A percentile compares a stretch with the other conserved stretches of the same genome.
Conservation (phyloP, 2,888 invertebrate species). For the Machimus atricapillus region DNA sequence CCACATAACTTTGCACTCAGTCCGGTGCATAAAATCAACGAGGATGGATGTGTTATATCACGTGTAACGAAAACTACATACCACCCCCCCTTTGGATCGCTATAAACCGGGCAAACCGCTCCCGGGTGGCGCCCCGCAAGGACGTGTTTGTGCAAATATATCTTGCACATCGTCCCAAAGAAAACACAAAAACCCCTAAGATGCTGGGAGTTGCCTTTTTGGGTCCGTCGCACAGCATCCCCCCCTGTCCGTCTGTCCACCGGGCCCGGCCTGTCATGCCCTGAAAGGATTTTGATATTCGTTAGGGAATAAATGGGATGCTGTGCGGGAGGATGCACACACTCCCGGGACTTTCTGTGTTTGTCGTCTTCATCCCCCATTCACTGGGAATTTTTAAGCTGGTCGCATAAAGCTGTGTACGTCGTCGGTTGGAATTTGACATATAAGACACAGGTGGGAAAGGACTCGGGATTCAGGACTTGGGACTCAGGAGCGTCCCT, state of each 20-base stretch:
- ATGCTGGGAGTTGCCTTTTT: not conserved
- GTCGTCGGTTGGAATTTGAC: not conserved
- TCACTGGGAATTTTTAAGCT: conserved; percentile 23
- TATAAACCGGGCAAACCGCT: conserved; percentile 19
- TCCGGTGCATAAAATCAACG: conserved; percentile 27
- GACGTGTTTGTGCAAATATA: conserved; percentile 9
- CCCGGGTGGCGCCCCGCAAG: not conserved
- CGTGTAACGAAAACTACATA: conserved; percentile 20
- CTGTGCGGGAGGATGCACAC: conserved; percentile 5
- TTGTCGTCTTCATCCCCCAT: not conserved
- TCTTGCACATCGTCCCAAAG: not conserved
- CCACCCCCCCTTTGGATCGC: not conserved
- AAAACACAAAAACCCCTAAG: conserved; percentile 1
- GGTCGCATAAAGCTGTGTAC: conserved; percentile 2
- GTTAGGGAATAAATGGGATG: conserved; percentile 26
- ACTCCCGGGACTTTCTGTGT: not conserved
- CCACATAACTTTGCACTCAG: conserved; percentile 16
- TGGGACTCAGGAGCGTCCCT: not conserved
- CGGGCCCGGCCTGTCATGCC: not conserved
- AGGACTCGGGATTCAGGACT: too few relatives aligned
- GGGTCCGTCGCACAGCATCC: not conserved
- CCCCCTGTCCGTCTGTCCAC: not conserved
- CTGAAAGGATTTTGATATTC: conserved; percentile 39
- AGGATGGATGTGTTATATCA: conserved; percentile 26
- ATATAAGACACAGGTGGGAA: conserved; percentile 21